Evolutionary conservation across 2,888 invertebrate genomes (phyloP), one percentile per base, ranked within the genome.

Genomic region (Gymnosoma rotundatum): DNA sequence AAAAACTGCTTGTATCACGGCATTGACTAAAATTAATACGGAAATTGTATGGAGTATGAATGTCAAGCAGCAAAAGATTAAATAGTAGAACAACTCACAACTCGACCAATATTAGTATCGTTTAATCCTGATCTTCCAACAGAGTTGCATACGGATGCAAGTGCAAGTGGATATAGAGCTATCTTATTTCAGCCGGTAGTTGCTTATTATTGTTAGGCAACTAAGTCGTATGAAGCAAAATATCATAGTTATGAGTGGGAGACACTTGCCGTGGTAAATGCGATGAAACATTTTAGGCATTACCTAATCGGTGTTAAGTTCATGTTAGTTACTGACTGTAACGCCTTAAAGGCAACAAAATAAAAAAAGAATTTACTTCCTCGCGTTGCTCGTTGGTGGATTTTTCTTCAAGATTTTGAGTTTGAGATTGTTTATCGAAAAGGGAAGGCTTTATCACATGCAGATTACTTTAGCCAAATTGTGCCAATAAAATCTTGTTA

Each of bases 331-430:
- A 16, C 36, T 36, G 38, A 60, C 2, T 60, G 25, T 60, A 60
- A 60, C 16, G n/a, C 16, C 10, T 32, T 60, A 60, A 5, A 50
- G n/a, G 50, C 32, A 36, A 14, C 32, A 18, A 36, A n/a, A 6
- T 9, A 25, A 18, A 60, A 9, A 6, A 36, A 18, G 60, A 1
- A 36, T 16, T 36, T 60, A 25, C 56, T 58, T 25, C 50, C 50
- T 50, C 8, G 56, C 25, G 32, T 58, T n/a, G 32, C 25, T 58
- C 25, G 32, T 32, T 58, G 32, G 56, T 72, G 72, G 72, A 21
- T 48, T 58, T 58, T 72, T 14, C n/a, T 72, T 5, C 21, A 52
- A 9, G 25, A 6, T 48, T 14, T 42, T 78, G 88, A 38, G 38
- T 38, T 25, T 25, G 25, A 4, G 25, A 25, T 25, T n/a, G n/a